phyloP scores from a whole-genome alignment of 1,140 invertebrate species.

The Asbolus verrucosus region DNA sequence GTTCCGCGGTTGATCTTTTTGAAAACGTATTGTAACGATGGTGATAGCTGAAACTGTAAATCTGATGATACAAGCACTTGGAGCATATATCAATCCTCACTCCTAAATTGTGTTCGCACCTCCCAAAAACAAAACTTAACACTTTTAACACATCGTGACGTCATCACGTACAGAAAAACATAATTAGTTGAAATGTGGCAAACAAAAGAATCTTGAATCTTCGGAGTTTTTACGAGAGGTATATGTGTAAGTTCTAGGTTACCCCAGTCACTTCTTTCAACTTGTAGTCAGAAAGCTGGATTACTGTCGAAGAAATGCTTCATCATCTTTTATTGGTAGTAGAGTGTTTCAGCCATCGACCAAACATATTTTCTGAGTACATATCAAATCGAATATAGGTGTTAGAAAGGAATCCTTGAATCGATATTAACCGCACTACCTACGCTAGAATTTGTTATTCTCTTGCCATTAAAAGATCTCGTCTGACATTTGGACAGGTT shows the following conservation, averaged over 20 bases:
- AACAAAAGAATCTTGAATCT: too few relatives aligned
- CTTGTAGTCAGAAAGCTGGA: not conserved
- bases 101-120: too few relatives aligned
- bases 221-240: too few relatives aligned
- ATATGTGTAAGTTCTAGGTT: not conserved
- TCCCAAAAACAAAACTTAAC: too few relatives aligned
- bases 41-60: too few relatives aligned
- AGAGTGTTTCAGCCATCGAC: constrained; percentile 7
- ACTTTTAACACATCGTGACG: too few relatives aligned
- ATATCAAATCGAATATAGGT: constrained; percentile 10
- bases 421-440: constrained; percentile 3
- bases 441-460: constrained; percentile 13
- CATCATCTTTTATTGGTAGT: constrained; percentile 19
- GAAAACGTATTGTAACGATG: too few relatives aligned
- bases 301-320: constrained; percentile 18
- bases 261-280: not conserved
- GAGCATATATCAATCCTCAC: too few relatives aligned
- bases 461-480: constrained; percentile 23
- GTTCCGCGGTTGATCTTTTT: too few relatives aligned
- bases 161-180: too few relatives aligned
- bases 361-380: constrained; percentile 22
- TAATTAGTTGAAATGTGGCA: too few relatives aligned
- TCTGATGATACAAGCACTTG: too few relatives aligned
- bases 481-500: constrained; percentile 33
- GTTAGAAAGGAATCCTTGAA: not conserved